Percentiles rank a stretch among this genome's conserved stretches.
phyloP scores from a whole-genome alignment of 2,113 vertebrate species.

The Halichoeres trimaculatus region DNA sequence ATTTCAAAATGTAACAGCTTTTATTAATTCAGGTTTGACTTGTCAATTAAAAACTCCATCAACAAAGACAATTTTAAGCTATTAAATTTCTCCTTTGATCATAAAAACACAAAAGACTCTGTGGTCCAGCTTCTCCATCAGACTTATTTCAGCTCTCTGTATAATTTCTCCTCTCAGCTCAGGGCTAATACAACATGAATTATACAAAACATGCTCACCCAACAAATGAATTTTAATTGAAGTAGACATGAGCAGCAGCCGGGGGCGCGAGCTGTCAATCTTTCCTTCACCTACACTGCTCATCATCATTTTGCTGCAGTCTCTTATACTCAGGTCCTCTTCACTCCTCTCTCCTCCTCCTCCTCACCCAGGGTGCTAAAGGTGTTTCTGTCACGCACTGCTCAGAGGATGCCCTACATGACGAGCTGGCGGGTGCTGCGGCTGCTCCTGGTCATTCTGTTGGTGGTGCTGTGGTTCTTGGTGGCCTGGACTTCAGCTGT shows the following conservation, averaged over 20 bases:
- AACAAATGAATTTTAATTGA: constrained; percentile 28
- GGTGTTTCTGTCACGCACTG: constrained; percentile 96
- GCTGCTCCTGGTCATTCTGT: constrained; percentile 91
- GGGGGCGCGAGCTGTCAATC: background rate
- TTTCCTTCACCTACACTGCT: constrained; percentile 1
- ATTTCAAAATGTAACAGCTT: background rate
- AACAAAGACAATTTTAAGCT: background rate
- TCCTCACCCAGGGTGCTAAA: constrained; percentile 89
- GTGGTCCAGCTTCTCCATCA: background rate
- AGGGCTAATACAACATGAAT: constrained; percentile 8
- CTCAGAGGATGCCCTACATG: constrained; percentile 96
- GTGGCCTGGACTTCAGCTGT: constrained; percentile 95
- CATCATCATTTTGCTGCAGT: background rate
- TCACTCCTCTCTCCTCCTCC: background rate
- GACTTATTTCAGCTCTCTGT: background rate
- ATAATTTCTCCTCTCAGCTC: background rate
- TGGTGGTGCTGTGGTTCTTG: constrained; percentile 96
- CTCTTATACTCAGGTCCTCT: background rate
- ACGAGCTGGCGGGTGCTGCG: constrained; percentile 95
- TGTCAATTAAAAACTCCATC: background rate
- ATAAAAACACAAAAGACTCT: background rate
- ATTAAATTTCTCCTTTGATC: background rate
- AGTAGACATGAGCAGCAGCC: constrained; percentile 24
- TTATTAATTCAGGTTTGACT: too few relatives aligned
- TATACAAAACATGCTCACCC: background rate